A percentile compares a stretch with the other conserved stretches of the same genome.
phyloP scores from a whole-genome alignment of 2,888 invertebrate genomes.

The Tholera decimalis region DNA sequence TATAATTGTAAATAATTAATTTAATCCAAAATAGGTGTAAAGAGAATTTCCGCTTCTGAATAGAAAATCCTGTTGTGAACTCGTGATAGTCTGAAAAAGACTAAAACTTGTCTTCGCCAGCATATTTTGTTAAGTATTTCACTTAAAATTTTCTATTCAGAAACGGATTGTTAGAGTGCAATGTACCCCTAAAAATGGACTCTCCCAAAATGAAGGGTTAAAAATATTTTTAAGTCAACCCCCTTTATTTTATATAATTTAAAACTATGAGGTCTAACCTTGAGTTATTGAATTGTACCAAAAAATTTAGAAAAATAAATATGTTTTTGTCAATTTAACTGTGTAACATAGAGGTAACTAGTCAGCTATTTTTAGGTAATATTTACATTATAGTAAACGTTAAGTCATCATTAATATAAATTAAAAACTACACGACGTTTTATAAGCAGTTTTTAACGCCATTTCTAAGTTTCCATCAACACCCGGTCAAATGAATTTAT shows the following conservation, averaged over 20 bases:
- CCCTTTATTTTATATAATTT: constrained; percentile 11
- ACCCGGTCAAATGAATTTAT: background rate
- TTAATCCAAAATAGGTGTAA: background rate
- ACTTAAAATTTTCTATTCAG: background rate
- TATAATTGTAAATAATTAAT: constrained; percentile 39
- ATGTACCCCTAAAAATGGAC: background rate
- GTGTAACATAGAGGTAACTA: constrained; percentile 52
- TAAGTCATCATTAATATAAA: constrained; percentile 9
- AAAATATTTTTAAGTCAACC: constrained; percentile 5
- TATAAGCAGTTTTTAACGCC: constrained; percentile 13
- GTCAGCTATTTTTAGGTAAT: constrained; percentile 52
- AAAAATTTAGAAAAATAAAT: constrained; percentile 46
- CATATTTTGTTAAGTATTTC: too few relatives aligned
- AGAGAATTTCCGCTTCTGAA: background rate
- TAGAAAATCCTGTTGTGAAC: background rate
- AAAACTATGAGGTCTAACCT: constrained; percentile 39
- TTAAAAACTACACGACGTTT: constrained; percentile 12
- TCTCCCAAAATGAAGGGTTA: background rate
- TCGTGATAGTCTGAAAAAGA: too few relatives aligned
- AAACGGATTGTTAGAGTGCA: constrained; percentile 2
- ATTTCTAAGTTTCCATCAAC: background rate
- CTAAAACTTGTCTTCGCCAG: too few relatives aligned
- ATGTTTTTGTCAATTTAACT: constrained; percentile 60
- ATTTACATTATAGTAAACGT: constrained; percentile 45
- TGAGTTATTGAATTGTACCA: constrained; percentile 43